Evolutionary conservation across 2,113 vertebrate species (phyloP), one percentile per base, ranked within the genome.

Genomic region (Periophthalmodon schlosseri): DNA sequence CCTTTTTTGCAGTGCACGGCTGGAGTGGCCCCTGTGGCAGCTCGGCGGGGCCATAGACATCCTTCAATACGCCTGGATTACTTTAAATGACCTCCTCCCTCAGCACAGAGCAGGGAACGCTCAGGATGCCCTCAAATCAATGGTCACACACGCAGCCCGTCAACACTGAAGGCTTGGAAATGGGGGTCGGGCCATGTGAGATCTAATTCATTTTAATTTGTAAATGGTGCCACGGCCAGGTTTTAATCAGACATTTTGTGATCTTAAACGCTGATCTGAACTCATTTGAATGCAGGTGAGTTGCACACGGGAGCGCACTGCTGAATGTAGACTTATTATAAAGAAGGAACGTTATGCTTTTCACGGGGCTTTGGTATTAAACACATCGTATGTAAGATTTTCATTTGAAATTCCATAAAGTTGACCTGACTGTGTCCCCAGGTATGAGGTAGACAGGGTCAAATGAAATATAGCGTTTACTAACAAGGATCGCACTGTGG

Each of bases 171-270:
- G 80, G 84, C 88, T 86, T 88, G 88, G 87, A 88, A 91, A 88
- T 91, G 83, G 88, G 89, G 90, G 91, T 92, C 89, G 87, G 87
- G 90, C 54, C 88, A 80, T 5, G 83, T 75, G 80, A 87, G 83
- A 90, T 88, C 82, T 85, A 81, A 91, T 91, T 91, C 76, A 88
- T 91, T 90, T 89, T 91, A 85, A 91, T 90, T 91, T 92, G 83
- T 85, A 88, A 91, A 88, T 83, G 79, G 89, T 86, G 83, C 79
- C 85, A 79, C 80, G 87, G 78, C 81, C 86, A 88, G 85, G 89
- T 89, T 87, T 79, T 85, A 90, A 92, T 92, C 88, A 87, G 79
- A 24, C 47, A 69, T 77, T 75, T 14, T 80, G 75, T 79, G 8
- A 86, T 87, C 87, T 76, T 83, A 87, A 87, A 81, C 84, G 78